phyloP scores from a whole-genome alignment of 2,113 vertebrate genomes.

The Chloropsis hardwickii region DNA sequence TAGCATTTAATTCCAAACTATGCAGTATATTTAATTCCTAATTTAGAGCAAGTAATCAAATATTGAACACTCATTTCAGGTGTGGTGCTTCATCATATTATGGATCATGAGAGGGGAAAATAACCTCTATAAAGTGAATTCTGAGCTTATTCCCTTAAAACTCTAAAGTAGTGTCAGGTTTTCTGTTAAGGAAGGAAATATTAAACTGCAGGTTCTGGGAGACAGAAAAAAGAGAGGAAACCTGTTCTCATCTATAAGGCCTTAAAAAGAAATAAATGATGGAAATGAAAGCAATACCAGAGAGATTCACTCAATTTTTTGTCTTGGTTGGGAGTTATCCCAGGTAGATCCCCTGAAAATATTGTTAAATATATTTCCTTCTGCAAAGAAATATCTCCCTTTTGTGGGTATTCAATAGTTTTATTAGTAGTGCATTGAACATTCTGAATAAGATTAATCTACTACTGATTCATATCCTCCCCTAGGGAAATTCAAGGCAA shows the following conservation, averaged over 20 bases:
- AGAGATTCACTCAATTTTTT: background rate
- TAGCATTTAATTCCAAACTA: background rate
- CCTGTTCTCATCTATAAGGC: background rate
- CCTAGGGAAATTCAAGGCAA: background rate
- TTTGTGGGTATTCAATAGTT: background rate
- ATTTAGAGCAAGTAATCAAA: background rate
- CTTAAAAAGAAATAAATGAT: background rate
- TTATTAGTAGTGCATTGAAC: background rate
- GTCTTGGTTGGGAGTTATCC: background rate
- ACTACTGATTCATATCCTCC: background rate
- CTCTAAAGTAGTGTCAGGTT: background rate
- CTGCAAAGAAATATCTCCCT: background rate
- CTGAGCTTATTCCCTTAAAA: background rate
- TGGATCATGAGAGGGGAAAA: background rate
- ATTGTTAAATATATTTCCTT: background rate
- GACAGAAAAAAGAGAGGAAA: background rate
- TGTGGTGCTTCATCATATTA: background rate
- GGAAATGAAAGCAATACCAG: background rate
- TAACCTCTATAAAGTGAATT: background rate
- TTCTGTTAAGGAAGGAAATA: background rate
- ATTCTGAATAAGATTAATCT: background rate
- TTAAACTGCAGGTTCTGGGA: background rate
- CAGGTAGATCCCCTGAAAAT: background rate
- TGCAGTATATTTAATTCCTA: background rate
- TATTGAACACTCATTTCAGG: background rate